These are phyloP conservation scores for Stegodyphus dumicola DNA, from an alignment of 1,140 invertebrate genomes.

Conservation along the genomic window DNA sequence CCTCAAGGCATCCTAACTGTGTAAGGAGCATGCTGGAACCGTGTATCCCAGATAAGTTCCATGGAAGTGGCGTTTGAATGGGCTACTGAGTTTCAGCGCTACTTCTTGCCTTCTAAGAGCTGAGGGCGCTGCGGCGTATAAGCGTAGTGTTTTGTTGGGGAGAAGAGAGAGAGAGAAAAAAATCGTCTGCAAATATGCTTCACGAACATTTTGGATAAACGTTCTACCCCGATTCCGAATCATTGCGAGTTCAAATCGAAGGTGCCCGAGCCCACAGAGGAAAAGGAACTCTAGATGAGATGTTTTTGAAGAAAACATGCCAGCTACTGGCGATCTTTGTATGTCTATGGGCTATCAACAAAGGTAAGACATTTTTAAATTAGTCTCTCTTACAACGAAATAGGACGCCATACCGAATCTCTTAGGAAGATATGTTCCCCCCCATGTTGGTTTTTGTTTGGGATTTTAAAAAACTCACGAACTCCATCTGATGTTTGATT, in stretches of 20 bases:
- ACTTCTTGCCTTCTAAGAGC: constrained; percentile 3
- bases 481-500: no score
- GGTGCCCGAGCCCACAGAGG: not conserved
- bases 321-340: constrained; percentile 62
- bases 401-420: no score
- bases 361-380: constrained; percentile 48
- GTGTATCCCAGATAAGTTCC: not conserved
- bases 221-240: constrained; percentile 15
- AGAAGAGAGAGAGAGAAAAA: constrained; percentile 9
- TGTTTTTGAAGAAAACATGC: constrained; percentile 64
- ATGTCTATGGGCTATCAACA: constrained; percentile 49
- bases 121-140: not conserved
- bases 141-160: not conserved
- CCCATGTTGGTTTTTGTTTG: not conserved
- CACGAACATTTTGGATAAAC: constrained; percentile 41
- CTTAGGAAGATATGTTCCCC: not conserved
- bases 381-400: not conserved
- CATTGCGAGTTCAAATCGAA: not conserved
- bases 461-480: no score
- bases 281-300: constrained; percentile 60
- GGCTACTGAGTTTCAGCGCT: constrained; percentile 1
- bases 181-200: constrained; percentile 47
- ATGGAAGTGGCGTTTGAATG: not conserved
- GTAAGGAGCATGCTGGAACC: not conserved
- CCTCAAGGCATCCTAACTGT: not conserved